phyloP scores from a whole-genome alignment of 2,797 vertebrate genomes.

The Sebastes iracundus region DNA sequence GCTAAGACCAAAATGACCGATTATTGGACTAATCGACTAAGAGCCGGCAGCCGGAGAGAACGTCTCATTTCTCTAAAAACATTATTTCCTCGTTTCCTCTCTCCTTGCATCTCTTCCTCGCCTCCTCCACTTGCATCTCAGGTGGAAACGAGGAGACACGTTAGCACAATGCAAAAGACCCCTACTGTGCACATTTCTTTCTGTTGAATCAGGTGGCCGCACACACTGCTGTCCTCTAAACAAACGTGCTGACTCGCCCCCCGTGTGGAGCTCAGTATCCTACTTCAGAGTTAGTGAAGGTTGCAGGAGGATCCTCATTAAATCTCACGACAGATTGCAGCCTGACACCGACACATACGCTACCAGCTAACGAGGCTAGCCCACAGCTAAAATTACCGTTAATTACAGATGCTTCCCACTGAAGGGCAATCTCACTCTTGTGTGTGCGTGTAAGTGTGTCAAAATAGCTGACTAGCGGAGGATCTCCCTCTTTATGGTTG shows the following conservation, averaged over 20 bases:
- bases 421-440: constrained; percentile 37
- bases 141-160: too few species aligned
- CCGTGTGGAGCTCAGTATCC: constrained; percentile 25
- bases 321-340: constrained; percentile 78
- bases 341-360: constrained; percentile 78
- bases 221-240: not conserved
- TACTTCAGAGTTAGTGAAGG: constrained; percentile 17
- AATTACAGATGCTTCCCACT: constrained; percentile 62
- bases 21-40: not conserved
- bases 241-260: constrained; percentile 45
- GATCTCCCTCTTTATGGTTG: not conserved
- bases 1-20: not conserved
- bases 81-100: too few species aligned
- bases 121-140: too few species aligned
- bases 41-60: not conserved
- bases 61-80: too few species aligned
- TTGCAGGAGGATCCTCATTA: constrained; percentile 77
- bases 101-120: too few species aligned
- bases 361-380: constrained; percentile 80
- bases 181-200: constrained; percentile 3
- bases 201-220: constrained; percentile 9
- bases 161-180: too few species aligned
- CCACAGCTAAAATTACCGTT: constrained; percentile 70
- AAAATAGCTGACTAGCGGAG: constrained; percentile 18
- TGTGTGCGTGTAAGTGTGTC: not conserved